phyloP scores from a whole-genome alignment of 2,113 vertebrate species.

The Pithys albifrons region DNA sequence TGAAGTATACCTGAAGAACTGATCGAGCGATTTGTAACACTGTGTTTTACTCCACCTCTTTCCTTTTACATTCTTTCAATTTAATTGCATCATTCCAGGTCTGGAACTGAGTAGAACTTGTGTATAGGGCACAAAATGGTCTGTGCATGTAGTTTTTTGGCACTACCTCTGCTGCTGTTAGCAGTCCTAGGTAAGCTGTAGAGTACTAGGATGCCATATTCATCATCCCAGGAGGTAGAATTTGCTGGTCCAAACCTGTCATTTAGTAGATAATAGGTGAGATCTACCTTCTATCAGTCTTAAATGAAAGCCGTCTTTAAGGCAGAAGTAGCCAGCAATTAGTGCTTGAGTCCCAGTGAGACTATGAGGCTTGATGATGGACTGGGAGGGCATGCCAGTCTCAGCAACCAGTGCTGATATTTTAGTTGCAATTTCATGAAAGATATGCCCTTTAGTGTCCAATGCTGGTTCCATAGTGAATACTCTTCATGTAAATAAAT shows the following conservation, averaged over 20 bases:
- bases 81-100: background rate
- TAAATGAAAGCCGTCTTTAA: background rate
- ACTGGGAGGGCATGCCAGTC: background rate
- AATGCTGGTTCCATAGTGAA: background rate
- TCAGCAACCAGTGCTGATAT: background rate
- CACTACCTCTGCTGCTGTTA: background rate
- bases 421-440: background rate
- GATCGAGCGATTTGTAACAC: background rate
- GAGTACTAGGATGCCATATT: background rate
- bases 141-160: background rate
- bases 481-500: background rate
- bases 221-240: background rate
- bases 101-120: background rate
- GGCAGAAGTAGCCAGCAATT: background rate
- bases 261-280: background rate
- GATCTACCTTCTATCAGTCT: background rate
- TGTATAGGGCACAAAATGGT: background rate
- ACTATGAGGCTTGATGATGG: background rate
- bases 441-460: accelerated
- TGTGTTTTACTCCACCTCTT: background rate
- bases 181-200: background rate
- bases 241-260: background rate
- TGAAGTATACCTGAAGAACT: background rate
- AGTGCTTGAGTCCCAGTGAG: background rate
- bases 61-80: background rate